These are phyloP conservation scores for Nannobrachium achirus DNA, from an alignment of 2,113 vertebrate species.

Conservation along the genomic window DNA sequence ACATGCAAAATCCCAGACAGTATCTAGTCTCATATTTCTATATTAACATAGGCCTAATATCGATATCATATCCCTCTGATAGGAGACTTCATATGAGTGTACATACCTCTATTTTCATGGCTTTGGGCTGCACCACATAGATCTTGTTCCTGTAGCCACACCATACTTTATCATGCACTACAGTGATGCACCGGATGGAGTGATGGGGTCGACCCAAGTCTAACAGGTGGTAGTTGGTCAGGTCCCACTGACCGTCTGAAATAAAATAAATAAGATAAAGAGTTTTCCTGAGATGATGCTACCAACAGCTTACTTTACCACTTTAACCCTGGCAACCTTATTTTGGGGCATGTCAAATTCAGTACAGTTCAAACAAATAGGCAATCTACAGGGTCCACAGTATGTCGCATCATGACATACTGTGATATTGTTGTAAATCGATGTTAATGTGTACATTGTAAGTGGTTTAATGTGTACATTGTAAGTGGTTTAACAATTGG, in stretches of 20 bases:
- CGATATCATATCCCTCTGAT: too few relatives aligned
- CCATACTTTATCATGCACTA: constrained; percentile 98
- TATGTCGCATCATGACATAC: background rate
- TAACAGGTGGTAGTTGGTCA: constrained; percentile 96
- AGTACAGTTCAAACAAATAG: background rate
- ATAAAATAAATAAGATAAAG: background rate
- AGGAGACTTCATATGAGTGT: too few relatives aligned
- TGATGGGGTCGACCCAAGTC: constrained; percentile 92
- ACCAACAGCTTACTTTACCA: too few relatives aligned
- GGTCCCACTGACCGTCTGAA: constrained; percentile 96
- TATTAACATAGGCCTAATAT: too few relatives aligned
- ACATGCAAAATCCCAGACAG: too few relatives aligned
- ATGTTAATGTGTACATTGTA: too few relatives aligned
- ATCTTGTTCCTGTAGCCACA: constrained; percentile 98
- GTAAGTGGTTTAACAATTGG: background rate
- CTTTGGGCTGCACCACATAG: constrained; percentile 95
- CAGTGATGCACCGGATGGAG: constrained; percentile 96
- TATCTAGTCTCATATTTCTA: too few relatives aligned
- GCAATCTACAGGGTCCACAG: background rate
- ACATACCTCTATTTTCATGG: constrained; percentile 96
- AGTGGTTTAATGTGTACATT: too few relatives aligned
- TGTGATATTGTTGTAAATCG: background rate
- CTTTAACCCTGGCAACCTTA: too few relatives aligned
- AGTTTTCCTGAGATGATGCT: too few relatives aligned
- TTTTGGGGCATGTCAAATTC: too few relatives aligned